Evolutionary conservation across 1,140 invertebrate species (phyloP), one percentile per base, ranked within the genome.

Genomic region (Caenorhabditis remanei): DNA sequence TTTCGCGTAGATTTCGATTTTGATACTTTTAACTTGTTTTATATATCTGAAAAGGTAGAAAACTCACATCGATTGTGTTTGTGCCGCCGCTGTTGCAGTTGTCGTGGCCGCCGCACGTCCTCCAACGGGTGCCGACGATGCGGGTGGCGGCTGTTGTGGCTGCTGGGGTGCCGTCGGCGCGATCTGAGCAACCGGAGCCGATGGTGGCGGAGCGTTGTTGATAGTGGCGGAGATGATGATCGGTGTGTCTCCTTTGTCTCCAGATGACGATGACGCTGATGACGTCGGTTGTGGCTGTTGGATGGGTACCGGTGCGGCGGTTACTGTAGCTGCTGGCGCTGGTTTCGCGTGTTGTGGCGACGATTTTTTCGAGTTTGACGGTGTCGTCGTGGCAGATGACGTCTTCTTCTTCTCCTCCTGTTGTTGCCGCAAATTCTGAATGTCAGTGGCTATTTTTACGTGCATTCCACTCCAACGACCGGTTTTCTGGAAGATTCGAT

Each of bases 401-500:
- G 71, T 53, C 71, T n/a, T 24, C 46, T 79, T 79, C 71, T 79
- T 79, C 46, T 79, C 71, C 50, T 4, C 2, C 4, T 14, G 71
- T 14, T 50, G 50, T 53, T 50, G 46, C 4, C 40, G 32, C 6
- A 24, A 53, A 4, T 14, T n/a, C 46, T 79, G 71, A 79, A 79
- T 79, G 71, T 79, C 71, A 41, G 13, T 14, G 21, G 71, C 71
- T 32, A 79, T 79, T 79, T 79, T 79, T 50, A 79, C 71, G 46
- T 79, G 71, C 71, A 79, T 79, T 79, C 71, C 71, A 79, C 71
- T 79, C 71, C 71, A 79, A 24, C 46, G 43, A 79, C 71, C 71
- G 46, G 71, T 24, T 79, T 50, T 79, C 71, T 79, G 71, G 40
- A 46, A 71, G 11, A 19, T 53, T 16, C 9, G 16, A 40, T 46